Evolutionary conservation across 2,888 invertebrate genomes (phyloP).

Genomic region (Aricia artaxerxes): DNA sequence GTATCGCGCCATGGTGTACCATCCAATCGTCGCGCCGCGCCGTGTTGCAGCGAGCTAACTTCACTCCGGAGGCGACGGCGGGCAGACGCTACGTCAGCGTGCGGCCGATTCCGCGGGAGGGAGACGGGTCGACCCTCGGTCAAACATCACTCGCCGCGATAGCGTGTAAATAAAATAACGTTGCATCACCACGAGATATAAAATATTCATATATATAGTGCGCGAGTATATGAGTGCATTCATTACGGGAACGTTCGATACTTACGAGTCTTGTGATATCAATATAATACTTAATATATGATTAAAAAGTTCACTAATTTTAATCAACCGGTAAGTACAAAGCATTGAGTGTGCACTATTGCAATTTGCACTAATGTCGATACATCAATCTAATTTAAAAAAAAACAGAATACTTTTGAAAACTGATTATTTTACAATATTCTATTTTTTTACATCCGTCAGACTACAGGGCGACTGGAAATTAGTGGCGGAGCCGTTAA

Average conservation of each 20-base stretch:
- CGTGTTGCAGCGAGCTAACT: constrained; percentile 40
- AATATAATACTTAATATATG: not conserved
- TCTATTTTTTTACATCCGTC: not conserved
- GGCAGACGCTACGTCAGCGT: constrained; percentile 17
- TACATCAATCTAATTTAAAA: not conserved
- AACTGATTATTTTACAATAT: not conserved
- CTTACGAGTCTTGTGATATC: not conserved
- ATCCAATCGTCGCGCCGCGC: constrained; percentile 57
- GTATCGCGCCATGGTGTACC: constrained; percentile 67
- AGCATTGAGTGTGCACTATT: not conserved
- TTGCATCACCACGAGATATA: constrained; percentile 20
- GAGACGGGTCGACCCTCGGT: constrained; percentile 10
- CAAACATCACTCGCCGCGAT: not conserved
- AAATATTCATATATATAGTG: constrained; percentile 13
- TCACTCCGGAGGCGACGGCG: constrained; percentile 24
- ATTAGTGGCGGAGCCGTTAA: too few species aligned
- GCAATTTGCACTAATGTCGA: not conserved
- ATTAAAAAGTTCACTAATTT: not conserved
- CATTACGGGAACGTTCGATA: constrained; percentile 2
- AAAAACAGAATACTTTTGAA: not conserved
- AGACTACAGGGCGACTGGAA: too few species aligned
- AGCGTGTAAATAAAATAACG: not conserved
- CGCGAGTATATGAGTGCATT: not conserved
- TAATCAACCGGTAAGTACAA: constrained; percentile 15
- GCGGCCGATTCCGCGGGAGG: constrained; percentile 7